Evolutionary conservation across 2,797 vertebrate genomes (phyloP), one percentile per base, ranked within the genome.

Genomic region (Agapornis canus): DNA sequence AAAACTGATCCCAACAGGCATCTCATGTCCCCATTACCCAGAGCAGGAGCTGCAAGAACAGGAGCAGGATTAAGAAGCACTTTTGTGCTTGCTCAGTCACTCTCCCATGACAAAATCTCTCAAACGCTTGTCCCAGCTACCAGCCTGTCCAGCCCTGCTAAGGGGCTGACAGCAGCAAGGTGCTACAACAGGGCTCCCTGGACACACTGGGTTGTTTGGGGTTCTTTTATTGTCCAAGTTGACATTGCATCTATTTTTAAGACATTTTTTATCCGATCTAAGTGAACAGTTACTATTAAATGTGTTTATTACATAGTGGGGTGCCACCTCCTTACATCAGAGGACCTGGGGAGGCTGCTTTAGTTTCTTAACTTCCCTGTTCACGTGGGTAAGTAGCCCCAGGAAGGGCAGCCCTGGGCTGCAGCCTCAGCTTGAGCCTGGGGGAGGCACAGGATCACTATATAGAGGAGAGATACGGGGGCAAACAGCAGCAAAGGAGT

Each of bases 401-500:
- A 71, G 61, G 48, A 87, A 66, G 27, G 40, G 48, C 25, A 90
- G 14, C 32, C 52, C 23, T 31, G 26, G 31, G 32, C 25, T 91
- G 22, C 40, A 82, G 16, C 37, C 17, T 72, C n/a, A 17, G n/a
- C 27, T 48, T 76, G 23, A 69, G 32, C 35, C 49, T 86, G 40
- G 4, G 9, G 4, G 6, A 63, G 18, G 51, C 21, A 43, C 9
- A 60, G 18, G 23, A 32, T 71, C 11, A 40, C 39, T 51, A 35
- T 32, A 20, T 0, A 63, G 14, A 32, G 45, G 37, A 78, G 68
- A 75, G 14, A 49, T 13, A 72, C 0, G 1, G 45, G 39, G 27
- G 2, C 17, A 80, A 85, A 45, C 10, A 70, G 68, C 63, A 72
- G 40, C 39, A 73, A 59, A 92, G 29, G 75, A 8, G 15, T 37